phyloP scores from a whole-genome alignment of 2,888 invertebrate genomes.

The Ornithoptera alexandrae region DNA sequence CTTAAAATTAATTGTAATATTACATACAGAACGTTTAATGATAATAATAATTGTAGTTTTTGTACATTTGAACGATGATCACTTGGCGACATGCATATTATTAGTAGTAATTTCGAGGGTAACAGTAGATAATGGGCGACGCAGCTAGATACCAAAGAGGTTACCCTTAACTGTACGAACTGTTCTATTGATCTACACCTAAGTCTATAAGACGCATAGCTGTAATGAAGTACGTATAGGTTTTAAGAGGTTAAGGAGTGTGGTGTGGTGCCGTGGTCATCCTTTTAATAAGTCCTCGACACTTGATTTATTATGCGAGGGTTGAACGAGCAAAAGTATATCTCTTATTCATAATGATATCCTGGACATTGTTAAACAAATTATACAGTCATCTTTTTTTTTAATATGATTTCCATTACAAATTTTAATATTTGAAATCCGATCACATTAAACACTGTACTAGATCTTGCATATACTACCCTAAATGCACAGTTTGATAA shows the following conservation, averaged over 20 bases:
- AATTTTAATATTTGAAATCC: no score
- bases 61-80: constrained; percentile 12
- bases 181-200: neutral
- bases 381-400: no score
- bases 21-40: constrained; percentile 14
- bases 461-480: no score
- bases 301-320: constrained; percentile 59
- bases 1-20: constrained; percentile 12
- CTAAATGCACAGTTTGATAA: no score
- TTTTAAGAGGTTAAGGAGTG: constrained; percentile 19
- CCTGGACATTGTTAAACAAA: neutral
- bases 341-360: constrained; percentile 52
- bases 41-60: constrained; percentile 25
- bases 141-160: constrained; percentile 26
- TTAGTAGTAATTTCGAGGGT: constrained; percentile 14
- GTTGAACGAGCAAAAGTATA: constrained; percentile 72
- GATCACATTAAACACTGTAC: no score
- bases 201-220: constrained; percentile 16
- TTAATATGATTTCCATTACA: no score
- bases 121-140: no score
- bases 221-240: constrained; percentile 30
- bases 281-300: constrained; percentile 30
- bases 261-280: constrained; percentile 34
- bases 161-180: constrained; percentile 7
- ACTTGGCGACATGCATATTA: constrained; percentile 9